These are phyloP conservation scores for Pollenia angustigena DNA, from an alignment of 2,888 invertebrate genomes.

Conservation along the genomic window DNA sequence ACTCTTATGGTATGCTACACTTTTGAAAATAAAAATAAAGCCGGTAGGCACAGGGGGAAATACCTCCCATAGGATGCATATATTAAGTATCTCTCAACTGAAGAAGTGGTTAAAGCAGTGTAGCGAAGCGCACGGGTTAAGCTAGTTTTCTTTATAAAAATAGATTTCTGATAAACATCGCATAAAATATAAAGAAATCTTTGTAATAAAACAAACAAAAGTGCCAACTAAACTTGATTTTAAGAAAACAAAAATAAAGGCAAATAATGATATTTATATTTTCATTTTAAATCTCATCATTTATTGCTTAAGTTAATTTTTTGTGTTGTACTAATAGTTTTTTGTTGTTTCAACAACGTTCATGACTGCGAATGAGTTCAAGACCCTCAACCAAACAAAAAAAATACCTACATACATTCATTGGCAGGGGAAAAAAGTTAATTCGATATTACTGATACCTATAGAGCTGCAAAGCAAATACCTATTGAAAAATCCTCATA, in stretches of 20 bases:
- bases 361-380: constrained; percentile 40
- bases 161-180: neutral
- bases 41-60: no score
- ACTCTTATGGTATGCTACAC: no score
- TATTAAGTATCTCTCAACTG: no score
- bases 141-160: neutral
- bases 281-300: neutral
- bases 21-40: no score
- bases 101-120: no score
- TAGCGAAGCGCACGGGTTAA: no score
- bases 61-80: no score
- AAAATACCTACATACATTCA: neutral
- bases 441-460: neutral
- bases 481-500: no score
- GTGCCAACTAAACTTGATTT: neutral
- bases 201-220: constrained; percentile 6
- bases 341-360: constrained; percentile 25
- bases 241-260: neutral
- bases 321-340: neutral
- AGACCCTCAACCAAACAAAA: constrained; percentile 26
- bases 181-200: neutral
- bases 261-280: neutral
- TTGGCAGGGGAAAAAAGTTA: constrained; percentile 12
- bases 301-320: neutral
- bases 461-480: no score